Base-by-base conservation (phyloP, 2,797 vertebrate species). In the Eptatretus atami region DNA sequence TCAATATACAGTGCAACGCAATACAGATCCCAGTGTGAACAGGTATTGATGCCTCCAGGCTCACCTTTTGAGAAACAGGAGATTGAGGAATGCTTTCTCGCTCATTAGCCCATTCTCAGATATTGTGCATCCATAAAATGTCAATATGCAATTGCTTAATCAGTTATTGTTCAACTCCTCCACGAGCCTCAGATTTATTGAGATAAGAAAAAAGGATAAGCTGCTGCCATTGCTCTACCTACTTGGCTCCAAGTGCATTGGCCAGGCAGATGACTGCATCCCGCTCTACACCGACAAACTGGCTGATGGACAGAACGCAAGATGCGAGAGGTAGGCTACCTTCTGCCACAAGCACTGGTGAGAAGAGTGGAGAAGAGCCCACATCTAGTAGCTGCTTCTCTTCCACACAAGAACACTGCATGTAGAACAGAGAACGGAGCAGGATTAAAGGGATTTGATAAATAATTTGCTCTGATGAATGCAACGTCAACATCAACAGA, bases 291-390 rank as follows among this genome's bases (percentile, higher is more conserved):
- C 90, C 90, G 2, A 70, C 81, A 74, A 86, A 98, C 71, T 94
- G 87, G 68, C 88, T 96, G 69, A 96, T 79, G 1, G 92, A 98
- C 64, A 98, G 80, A 53, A 98, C 80, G 63, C 83, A 94, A 25
- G 71, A 71, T 65, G 71, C 76, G 67, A 98, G 77, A 53, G 90
- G 86, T 53, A 71, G 71, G 65, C 68, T 67, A 68, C 81, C 82
- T 64, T 82, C 77, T 76, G 80, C 77, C 69, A 83, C 72, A 10
- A 77, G 70, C 44, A 98, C 73, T 6, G 92, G 90, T 3, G 76
- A 81, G 74, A 88, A 98, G 67, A 98, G 74, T 24, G 82, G 79
- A 74, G 81, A 86, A 65, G 81, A 81, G 3, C 66, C 72, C 15
- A 82, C 74, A 25, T 78, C 77, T 69, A 88, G 67, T 63, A 92